Evolutionary conservation across 2,113 vertebrate species (phyloP), one percentile per base, ranked within the genome.

Genomic region (Hypomesus transpacificus): DNA sequence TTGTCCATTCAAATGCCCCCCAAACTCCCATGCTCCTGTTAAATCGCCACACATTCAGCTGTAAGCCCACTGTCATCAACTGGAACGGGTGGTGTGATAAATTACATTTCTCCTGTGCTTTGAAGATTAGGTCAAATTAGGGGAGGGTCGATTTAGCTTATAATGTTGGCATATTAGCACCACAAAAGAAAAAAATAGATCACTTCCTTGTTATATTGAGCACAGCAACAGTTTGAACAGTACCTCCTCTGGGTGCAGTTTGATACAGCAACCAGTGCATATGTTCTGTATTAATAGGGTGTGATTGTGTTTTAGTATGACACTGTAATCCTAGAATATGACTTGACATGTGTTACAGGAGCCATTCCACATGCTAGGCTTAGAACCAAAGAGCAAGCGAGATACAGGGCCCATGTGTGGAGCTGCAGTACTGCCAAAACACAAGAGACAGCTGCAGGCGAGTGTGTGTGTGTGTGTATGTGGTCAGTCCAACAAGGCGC

Each of bases 271-370:
- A 9, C 39, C 39, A 46, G 5, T 13, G 39, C 39, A 46, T 11
- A 9, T 46, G 39, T 46, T 46, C 39, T 13, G 39, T 11, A 46
- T 46, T 46, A 46, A 46, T 2, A 13, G 69, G 1, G 11, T 34
- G 31, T 64, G 52, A 53, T 66, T 76, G 26, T 17, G 18, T 20
- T 21, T 51, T 51, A 28, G 13, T 62, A 65, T 59, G 0, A 66
- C 39, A 60, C 6, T 17, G 34, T 21, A 13, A 71, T 74, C 31
- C n/a, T 57, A 57, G 62, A 34, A 70, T 58, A 58, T 75, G 70
- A 13, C 39, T 62, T 79, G 54, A 54, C 2, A 20, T 17, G 26
- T 59, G 21, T 18, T 18, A 54, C 26, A 68, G 56, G 39, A 68
- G 63, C 22, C 34, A 74, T 71, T 69, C 34, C 51, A 69, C 56